These are phyloP conservation scores for Zaprionus bogoriensis DNA, from an alignment of 2,888 invertebrate genomes.

Conservation along the genomic window DNA sequence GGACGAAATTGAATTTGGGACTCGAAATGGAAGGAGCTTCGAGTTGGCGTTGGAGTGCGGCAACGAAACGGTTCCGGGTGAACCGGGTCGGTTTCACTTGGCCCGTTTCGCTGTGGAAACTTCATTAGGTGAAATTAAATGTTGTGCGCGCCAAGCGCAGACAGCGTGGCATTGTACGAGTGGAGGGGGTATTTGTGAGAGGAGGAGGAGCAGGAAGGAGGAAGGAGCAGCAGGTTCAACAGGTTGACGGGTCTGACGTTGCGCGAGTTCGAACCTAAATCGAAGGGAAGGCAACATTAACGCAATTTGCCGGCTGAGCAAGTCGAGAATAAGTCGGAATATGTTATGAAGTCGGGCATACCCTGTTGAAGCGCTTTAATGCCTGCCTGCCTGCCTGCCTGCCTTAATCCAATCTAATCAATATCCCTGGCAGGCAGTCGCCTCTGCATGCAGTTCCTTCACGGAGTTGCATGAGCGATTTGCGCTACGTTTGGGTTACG, in stretches of 20 bases:
- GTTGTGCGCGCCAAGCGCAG: conserved; percentile 65
- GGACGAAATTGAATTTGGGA: conserved; percentile 46
- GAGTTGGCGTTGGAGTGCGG: conserved; percentile 1
- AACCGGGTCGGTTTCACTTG: neutral
- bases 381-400: too few species aligned
- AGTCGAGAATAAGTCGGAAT: neutral
- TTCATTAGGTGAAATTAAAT: conserved; percentile 73
- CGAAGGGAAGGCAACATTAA: too few species aligned
- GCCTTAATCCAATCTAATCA: too few species aligned
- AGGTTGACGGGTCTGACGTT: conserved; percentile 7
- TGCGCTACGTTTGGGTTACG: conserved; percentile 71
- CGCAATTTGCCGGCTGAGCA: too few species aligned
- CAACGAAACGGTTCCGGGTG: neutral
- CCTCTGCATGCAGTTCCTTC: too few species aligned
- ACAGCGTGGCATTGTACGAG: conserved; percentile 62
- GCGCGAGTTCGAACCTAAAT: conserved; percentile 7
- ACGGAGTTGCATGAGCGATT: too few species aligned
- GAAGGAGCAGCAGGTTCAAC: conserved; percentile 1
- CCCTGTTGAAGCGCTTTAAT: too few species aligned
- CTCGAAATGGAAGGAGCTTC: conserved; percentile 11
- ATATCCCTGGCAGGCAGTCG: too few species aligned
- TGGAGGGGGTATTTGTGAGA: neutral
- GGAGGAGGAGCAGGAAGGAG: neutral
- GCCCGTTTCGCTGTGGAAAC: conserved; percentile 50
- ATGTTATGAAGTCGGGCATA: too few species aligned